Evolutionary conservation across 2,113 vertebrate species (phyloP).

Genomic region (Machaerirhynchus nigripectus): DNA sequence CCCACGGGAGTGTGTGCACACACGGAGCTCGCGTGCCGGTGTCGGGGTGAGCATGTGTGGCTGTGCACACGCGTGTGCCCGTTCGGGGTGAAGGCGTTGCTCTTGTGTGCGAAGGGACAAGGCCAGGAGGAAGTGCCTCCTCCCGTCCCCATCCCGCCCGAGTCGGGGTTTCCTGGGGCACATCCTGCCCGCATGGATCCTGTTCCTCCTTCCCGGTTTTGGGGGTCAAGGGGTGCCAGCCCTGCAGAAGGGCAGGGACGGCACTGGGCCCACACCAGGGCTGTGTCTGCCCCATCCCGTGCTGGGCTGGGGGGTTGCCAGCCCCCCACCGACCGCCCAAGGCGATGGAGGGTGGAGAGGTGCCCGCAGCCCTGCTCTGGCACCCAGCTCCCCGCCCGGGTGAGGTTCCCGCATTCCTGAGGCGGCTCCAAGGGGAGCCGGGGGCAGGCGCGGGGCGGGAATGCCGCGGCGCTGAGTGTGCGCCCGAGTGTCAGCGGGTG

Average conservation of each 20-base stretch:
- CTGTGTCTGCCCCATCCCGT: background rate
- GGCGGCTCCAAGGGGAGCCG: background rate
- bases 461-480: background rate
- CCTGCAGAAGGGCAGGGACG: background rate
- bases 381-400: background rate
- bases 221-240: background rate
- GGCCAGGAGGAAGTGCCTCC: background rate
- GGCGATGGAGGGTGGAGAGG: background rate
- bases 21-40: fast-evolving
- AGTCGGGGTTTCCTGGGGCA: background rate
- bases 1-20: fast-evolving
- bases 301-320: background rate
- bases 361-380: background rate
- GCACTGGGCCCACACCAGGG: background rate
- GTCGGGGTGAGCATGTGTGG: background rate
- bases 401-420: conserved; percentile 17
- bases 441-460: background rate
- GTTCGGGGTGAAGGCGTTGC: background rate
- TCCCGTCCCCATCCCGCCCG: background rate
- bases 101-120: background rate
- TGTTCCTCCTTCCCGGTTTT: background rate
- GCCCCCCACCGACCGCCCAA: fast-evolving
- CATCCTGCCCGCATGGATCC: background rate
- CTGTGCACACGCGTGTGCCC: background rate
- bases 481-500: background rate